These are phyloP conservation scores for Anorthoa munda DNA, from an alignment of 2,888 invertebrate genomes.

Conservation along the genomic window DNA sequence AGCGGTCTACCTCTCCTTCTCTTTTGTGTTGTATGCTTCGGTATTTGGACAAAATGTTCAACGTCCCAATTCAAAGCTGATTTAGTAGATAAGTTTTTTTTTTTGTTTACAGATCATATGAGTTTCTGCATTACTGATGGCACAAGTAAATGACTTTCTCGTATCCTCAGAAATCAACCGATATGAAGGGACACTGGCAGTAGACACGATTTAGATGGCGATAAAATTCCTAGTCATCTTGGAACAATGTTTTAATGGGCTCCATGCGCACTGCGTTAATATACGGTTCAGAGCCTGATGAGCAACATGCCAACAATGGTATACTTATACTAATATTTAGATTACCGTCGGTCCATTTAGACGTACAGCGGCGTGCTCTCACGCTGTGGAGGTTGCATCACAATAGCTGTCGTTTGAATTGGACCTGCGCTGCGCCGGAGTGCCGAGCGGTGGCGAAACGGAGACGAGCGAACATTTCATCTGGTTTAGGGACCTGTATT, in stretches of 20 bases:
- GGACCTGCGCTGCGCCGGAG: constrained; percentile 63
- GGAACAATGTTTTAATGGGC: constrained; percentile 51
- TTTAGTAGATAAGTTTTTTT: neutral
- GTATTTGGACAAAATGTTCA: neutral
- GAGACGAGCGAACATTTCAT: constrained; percentile 57
- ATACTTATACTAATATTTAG: constrained; percentile 64
- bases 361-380: constrained; percentile 69
- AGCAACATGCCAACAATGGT: constrained; percentile 59
- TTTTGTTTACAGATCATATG: too few species aligned
- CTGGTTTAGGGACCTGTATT: constrained; percentile 37
- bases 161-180: neutral
- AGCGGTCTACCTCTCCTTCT: too few species aligned
- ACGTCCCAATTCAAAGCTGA: neutral
- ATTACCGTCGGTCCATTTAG: constrained; percentile 66
- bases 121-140: too few species aligned
- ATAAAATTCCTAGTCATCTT: constrained; percentile 44
- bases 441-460: constrained; percentile 69
- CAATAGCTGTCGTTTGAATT: constrained; percentile 72
- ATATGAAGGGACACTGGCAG: neutral
- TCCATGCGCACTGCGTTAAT: constrained; percentile 40
- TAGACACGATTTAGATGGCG: neutral
- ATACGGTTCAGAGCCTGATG: constrained; percentile 52
- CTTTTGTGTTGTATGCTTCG: too few species aligned
- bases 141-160: neutral
- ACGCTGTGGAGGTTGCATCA: constrained; percentile 70